Evolutionary conservation across 2,113 vertebrate genomes (phyloP).

Genomic region (Electrona antarctica): DNA sequence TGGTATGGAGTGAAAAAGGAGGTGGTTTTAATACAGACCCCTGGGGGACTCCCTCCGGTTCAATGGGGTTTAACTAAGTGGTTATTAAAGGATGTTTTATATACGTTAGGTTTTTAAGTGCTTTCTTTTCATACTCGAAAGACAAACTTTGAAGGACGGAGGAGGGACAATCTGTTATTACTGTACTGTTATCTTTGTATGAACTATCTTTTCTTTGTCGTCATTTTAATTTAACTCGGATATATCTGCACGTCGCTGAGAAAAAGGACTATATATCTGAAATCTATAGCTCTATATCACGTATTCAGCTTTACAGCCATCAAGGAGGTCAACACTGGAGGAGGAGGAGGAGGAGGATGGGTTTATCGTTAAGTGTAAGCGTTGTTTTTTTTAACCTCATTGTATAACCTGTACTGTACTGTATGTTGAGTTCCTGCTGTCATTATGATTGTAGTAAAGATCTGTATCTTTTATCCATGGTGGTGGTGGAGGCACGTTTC

Average conservation of each 20-base stretch:
- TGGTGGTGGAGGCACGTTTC: constrained; percentile 1
- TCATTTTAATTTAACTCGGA: constrained; percentile 66
- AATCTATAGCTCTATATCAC: constrained; percentile 43
- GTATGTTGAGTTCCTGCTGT: constrained; percentile 46
- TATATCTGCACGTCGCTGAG: constrained; percentile 52
- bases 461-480: constrained; percentile 47
- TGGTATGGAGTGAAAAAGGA: too few species aligned
- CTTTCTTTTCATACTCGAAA: constrained; percentile 24
- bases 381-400: constrained; percentile 16
- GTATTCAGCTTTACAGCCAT: constrained; percentile 47
- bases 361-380: constrained; percentile 37
- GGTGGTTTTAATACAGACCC: too few species aligned
- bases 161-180: constrained; percentile 25
- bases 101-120: constrained; percentile 1
- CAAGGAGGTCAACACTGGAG: constrained; percentile 32
- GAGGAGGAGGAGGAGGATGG: constrained; percentile 1
- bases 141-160: constrained; percentile 6
- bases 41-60: too few species aligned
- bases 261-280: constrained; percentile 27
- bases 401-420: constrained; percentile 34
- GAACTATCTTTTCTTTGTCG: constrained; percentile 37
- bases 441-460: constrained; percentile 68
- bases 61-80: too few species aligned
- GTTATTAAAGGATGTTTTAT: too few species aligned
- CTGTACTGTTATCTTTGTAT: constrained; percentile 51